Conservation (phyloP, 2,888 invertebrate species). For the Mythimna pallens region DNA sequence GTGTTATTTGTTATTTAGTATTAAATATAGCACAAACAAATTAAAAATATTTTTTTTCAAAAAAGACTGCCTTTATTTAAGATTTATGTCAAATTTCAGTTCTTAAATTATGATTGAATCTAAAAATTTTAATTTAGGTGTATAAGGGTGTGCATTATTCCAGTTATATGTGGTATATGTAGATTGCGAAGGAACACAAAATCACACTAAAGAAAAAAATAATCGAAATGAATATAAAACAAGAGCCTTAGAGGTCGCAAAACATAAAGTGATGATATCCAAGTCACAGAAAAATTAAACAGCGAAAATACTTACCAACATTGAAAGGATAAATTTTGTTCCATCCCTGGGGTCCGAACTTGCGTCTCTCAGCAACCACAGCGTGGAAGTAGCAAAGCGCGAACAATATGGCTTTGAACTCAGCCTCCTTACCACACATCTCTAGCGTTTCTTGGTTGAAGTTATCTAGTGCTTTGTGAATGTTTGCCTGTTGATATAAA, state of each 20-base stretch:
- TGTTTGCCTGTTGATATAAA: slow-evolving; percentile 92
- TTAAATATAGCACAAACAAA: no score
- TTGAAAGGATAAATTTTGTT: slow-evolving; percentile 99
- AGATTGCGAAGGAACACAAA: neutral
- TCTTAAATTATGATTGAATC: no score
- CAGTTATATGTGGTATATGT: no score
- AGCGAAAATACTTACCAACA: slow-evolving; percentile 91
- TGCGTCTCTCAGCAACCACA: slow-evolving; percentile 97
- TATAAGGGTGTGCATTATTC: no score
- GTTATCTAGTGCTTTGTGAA: slow-evolving; percentile 98
- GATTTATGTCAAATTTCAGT: no score
- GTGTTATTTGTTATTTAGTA: no score
- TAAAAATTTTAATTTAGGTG: no score
- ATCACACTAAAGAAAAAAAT: neutral
- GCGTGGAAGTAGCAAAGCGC: slow-evolving; percentile 99
- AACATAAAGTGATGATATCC: neutral
- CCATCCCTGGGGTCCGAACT: slow-evolving; percentile 99
- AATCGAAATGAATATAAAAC: neutral
- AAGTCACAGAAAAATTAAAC: neutral
- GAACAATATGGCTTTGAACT: slow-evolving; percentile 98
- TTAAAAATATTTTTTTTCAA: no score
- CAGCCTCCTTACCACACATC: slow-evolving; percentile 98
- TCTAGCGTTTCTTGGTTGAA: slow-evolving; percentile 98
- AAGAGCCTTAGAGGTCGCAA: neutral
- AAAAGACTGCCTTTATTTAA: no score